phyloP scores from a whole-genome alignment of 2,797 vertebrate genomes.

The Crocidura indochinensis region DNA sequence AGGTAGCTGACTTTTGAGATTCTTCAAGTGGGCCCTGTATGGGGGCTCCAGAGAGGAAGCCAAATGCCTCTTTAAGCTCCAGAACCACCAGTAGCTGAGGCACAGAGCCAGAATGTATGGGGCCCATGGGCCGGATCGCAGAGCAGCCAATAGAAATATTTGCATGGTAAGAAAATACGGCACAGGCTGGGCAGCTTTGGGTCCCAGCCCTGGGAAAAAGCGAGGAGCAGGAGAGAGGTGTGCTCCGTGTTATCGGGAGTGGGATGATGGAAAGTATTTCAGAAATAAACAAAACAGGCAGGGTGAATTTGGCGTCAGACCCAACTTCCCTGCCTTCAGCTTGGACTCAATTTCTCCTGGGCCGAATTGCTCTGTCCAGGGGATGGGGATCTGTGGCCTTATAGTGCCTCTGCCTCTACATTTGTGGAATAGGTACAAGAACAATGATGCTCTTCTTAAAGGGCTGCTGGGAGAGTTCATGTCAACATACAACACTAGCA shows the following conservation, averaged over 20 bases:
- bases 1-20: constrained; percentile 50
- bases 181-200: constrained; percentile 41
- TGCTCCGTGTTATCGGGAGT: constrained; percentile 61
- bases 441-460: neutral
- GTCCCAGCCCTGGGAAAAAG: constrained; percentile 28
- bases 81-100: neutral
- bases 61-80: neutral
- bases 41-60: neutral
- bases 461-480: neutral
- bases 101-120: neutral
- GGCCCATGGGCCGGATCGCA: constrained; percentile 24
- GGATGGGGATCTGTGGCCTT: neutral
- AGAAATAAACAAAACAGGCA: constrained; percentile 65
- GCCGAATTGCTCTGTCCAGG: neutral
- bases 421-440: constrained; percentile 7
- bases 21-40: neutral
- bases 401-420: constrained; percentile 39
- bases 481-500: neutral
- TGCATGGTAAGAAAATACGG: constrained; percentile 60
- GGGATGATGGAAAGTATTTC: constrained; percentile 75
- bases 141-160: constrained; percentile 49
- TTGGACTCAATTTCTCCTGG: constrained; percentile 4
- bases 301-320: constrained; percentile 20
- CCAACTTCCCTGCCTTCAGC: constrained; percentile 1
- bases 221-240: constrained; percentile 67